Evolutionary conservation across 2,113 vertebrate species (phyloP), one percentile per base, ranked within the genome.

Genomic region (Calonectris borealis): DNA sequence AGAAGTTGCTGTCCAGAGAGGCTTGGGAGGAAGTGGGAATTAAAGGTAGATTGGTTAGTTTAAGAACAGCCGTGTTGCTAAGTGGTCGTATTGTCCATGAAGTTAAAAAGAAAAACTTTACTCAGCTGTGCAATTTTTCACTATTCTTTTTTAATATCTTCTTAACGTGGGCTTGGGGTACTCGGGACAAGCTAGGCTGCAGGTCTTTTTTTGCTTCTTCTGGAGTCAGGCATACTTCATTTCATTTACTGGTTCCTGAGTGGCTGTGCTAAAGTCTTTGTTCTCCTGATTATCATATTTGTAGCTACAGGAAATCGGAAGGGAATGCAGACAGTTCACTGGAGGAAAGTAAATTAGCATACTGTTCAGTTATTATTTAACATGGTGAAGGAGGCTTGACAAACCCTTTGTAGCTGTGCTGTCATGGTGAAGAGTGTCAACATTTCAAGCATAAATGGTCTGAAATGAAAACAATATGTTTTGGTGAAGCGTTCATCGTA

Each of bases 211-310:
- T 14, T 22, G 34, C 70, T 79, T 5, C 36, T 85, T 36, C n/a
- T 20, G 65, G 83, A 86, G 38, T 78, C 77, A 16, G 65, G 21
- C 81, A 11, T n/a, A 96, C 84, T 87, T 86, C 65, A 4, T 68
- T 60, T 55, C 88, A 18, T 83, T 88, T 42, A 46, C 95, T 51
- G 88, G 61, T 76, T 96, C 83, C 95, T 46, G 27, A 72, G 78
- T 48, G 66, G 78, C 94, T 91, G 57, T 94, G 84, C 76, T 77
- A 38, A 76, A 94, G 96, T 71, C 95, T 98, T 98, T 98, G 97
- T 98, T 97, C 96, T 97, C 90, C 90, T 91, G 66, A 81, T 95
- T 97, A 93, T 97, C 94, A 38, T 96, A 93, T 96, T 96, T 93
- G 82, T 97, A 93, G 94, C 94, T 97, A 71, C 88, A 94, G 96